A percentile compares a stretch with the other conserved stretches of the same genome.
phyloP scores from a whole-genome alignment of 2,113 vertebrate genomes.

The Okapia johnstoni region DNA sequence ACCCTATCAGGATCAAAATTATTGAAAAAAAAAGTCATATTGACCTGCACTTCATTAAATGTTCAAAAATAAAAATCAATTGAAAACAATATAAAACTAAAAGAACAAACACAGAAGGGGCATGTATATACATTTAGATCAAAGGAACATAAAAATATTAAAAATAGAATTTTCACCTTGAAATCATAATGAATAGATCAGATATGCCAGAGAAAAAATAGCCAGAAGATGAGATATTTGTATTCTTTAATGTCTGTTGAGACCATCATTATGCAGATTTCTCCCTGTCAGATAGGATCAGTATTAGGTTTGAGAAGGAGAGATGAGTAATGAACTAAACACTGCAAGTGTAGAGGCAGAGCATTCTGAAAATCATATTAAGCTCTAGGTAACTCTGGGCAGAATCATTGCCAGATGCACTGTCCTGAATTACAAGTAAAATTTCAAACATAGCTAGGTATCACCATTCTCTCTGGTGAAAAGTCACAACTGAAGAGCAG shows the following conservation, averaged over 20 bases:
- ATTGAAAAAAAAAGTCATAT: background rate
- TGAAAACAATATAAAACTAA: constrained; percentile 2
- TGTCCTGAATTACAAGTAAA: background rate
- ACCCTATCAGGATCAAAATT: background rate
- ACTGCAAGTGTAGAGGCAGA: background rate
- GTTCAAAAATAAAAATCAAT: background rate
- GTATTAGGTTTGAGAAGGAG: background rate
- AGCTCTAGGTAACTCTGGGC: background rate
- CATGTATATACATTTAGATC: background rate
- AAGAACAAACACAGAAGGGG: background rate
- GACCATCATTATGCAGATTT: background rate
- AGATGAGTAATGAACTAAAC: background rate
- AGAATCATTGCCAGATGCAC: constrained; percentile 35
- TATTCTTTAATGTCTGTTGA: constrained; percentile 22
- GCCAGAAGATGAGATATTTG: background rate
- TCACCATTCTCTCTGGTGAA: background rate
- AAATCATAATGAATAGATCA: background rate
- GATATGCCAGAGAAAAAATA: background rate
- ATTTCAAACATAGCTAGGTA: constrained; percentile 44
- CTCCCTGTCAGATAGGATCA: background rate
- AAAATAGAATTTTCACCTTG: background rate
- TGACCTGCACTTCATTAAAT: background rate
- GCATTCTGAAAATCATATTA: background rate
- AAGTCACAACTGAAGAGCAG: background rate
- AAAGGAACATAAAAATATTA: background rate